Evolutionary conservation across 2,888 invertebrate genomes (phyloP).

Genomic region (Yponomeuta plumbellus): DNA sequence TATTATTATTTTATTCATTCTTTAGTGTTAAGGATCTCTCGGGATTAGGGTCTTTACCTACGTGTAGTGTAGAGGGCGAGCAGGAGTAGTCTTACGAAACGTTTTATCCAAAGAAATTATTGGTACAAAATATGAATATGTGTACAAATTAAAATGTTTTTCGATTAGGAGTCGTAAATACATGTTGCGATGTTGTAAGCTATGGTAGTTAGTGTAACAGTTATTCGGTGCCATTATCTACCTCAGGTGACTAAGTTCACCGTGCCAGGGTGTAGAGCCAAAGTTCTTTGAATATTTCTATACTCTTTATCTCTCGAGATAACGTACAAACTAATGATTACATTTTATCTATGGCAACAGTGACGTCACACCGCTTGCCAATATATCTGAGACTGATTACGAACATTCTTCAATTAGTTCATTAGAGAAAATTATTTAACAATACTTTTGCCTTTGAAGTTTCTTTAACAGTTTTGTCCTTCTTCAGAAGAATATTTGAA

Average conservation of each 20-base stretch:
- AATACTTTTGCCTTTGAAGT: background rate
- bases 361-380: slow-evolving; percentile 17
- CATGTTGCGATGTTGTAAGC: slow-evolving; percentile 69
- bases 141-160: slow-evolving; percentile 69
- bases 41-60: slow-evolving; percentile 39
- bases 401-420: slow-evolving; percentile 1
- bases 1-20: slow-evolving; percentile 71
- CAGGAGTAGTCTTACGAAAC: slow-evolving; percentile 25
- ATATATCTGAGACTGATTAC: slow-evolving; percentile 59
- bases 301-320: slow-evolving; percentile 41
- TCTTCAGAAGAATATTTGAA: background rate
- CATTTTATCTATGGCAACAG: slow-evolving; percentile 30
- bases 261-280: slow-evolving; percentile 67
- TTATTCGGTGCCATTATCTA: slow-evolving; percentile 66
- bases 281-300: slow-evolving; percentile 59
- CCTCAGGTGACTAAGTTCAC: slow-evolving; percentile 51
- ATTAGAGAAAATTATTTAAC: slow-evolving; percentile 1
- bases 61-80: background rate
- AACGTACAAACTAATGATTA: slow-evolving; percentile 37
- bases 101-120: slow-evolving; percentile 74
- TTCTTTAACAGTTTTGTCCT: background rate
- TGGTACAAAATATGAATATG: slow-evolving; percentile 67
- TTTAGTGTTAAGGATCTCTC: slow-evolving; percentile 49
- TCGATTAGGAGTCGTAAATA: slow-evolving; percentile 60
- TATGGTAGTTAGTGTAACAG: slow-evolving; percentile 61